These are phyloP conservation scores for Lemur catta DNA, from an alignment of 2,797 vertebrate genomes.

Conservation along the genomic window DNA sequence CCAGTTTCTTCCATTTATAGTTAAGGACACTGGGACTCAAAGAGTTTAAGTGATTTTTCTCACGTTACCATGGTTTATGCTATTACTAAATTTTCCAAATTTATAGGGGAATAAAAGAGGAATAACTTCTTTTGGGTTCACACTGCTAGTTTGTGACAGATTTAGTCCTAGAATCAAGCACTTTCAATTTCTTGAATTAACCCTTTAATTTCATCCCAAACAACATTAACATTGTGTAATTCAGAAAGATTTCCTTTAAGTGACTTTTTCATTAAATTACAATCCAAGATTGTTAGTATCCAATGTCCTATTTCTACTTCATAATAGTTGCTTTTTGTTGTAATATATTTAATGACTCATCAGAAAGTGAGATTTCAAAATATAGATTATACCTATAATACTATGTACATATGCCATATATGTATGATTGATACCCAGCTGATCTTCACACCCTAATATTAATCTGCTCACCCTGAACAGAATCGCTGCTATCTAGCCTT, in stretches of 20 bases:
- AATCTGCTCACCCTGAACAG: neutral
- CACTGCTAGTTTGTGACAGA: neutral
- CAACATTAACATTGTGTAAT: neutral
- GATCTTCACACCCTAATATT: neutral
- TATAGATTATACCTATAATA: neutral
- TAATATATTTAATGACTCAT: neutral
- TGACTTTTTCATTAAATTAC: neutral
- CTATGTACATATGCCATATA: neutral
- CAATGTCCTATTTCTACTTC: neutral
- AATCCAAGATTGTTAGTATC: neutral
- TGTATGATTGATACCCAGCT: neutral
- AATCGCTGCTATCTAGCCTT: neutral
- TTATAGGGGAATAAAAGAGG: neutral
- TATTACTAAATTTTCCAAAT: constrained; percentile 10
- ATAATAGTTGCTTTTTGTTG: constrained; percentile 27
- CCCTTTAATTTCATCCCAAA: neutral
- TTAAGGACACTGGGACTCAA: neutral
- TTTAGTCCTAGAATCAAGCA: neutral
- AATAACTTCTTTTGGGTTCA: neutral
- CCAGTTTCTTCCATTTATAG: neutral
- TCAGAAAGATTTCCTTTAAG: neutral
- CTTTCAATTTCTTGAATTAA: neutral
- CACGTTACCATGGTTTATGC: neutral
- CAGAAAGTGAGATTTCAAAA: neutral
- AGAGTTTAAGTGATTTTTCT: neutral